A percentile compares a stretch with the other conserved stretches of the same genome.
These are phyloP conservation scores for Zaprionus obscuricornis DNA, from an alignment of 2,888 invertebrate genomes.

Conservation along the genomic window DNA sequence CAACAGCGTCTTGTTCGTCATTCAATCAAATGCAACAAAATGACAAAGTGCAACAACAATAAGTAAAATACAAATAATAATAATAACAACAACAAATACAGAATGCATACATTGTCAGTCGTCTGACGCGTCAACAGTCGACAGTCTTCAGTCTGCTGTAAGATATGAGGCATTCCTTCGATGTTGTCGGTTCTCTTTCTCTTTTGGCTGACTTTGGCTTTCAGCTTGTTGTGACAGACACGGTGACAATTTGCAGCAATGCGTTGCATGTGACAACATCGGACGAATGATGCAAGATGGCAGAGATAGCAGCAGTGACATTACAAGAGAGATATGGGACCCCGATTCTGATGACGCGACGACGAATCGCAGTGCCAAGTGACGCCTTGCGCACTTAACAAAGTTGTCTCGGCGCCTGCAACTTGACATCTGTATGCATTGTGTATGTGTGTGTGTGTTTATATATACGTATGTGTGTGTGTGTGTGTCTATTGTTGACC, in stretches of 20 bases:
- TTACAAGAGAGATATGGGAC: slow-evolving; percentile 9
- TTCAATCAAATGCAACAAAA: slow-evolving; percentile 40
- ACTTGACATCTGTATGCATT: slow-evolving; percentile 42
- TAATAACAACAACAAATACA: slow-evolving; percentile 17
- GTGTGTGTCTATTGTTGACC: slow-evolving; percentile 40
- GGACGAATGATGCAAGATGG: slow-evolving; percentile 19
- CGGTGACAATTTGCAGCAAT: slow-evolving; percentile 59
- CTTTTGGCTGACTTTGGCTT: slow-evolving; percentile 18
- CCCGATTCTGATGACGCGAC: background rate
- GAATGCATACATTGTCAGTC: slow-evolving; percentile 24
- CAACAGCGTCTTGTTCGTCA: slow-evolving; percentile 29
- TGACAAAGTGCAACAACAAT: slow-evolving; percentile 8
- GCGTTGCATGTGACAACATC: slow-evolving; percentile 44
- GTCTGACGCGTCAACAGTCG: too few species aligned
- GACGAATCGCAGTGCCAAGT: slow-evolving; percentile 14
- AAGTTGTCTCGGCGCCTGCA: slow-evolving; percentile 36
- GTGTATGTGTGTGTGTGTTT: too few species aligned
- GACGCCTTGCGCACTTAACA: slow-evolving; percentile 55
- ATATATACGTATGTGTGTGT: too few species aligned
- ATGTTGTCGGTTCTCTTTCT: slow-evolving; percentile 6
- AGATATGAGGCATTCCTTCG: slow-evolving; percentile 39
- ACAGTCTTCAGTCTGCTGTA: slow-evolving; percentile 32
- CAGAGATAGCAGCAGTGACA: too few species aligned
- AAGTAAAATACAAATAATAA: background rate
- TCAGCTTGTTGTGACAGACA: slow-evolving; percentile 48